phyloP scores from a whole-genome alignment of 2,888 invertebrate genomes.

The Cerceris rybyensis region DNA sequence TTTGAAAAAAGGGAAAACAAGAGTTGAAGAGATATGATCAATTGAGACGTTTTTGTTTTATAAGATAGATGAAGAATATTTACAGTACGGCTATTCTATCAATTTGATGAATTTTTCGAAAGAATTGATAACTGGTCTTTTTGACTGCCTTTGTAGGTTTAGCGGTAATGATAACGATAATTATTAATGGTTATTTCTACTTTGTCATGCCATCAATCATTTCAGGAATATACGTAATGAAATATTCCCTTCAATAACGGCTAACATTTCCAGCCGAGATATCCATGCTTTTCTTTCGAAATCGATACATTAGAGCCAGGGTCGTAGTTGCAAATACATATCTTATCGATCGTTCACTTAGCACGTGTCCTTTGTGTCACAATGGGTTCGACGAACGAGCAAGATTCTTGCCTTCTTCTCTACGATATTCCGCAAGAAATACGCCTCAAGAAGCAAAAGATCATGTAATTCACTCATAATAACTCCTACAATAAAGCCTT shows the following conservation, averaged over 20 bases:
- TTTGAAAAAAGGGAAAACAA: no score
- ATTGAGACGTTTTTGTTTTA: no score
- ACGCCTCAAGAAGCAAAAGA: neutral
- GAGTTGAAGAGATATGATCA: no score
- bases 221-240: neutral
- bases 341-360: slow-evolving; percentile 11
- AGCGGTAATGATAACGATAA: no score
- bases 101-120: no score
- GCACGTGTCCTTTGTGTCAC: slow-evolving; percentile 4
- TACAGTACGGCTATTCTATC: no score
- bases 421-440: neutral
- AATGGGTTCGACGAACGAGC: slow-evolving; percentile 26
- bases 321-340: neutral
- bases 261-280: neutral
- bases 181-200: no score
- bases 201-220: neutral
- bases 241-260: neutral
- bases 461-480: no score
- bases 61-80: no score
- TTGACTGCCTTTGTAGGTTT: no score
- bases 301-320: neutral
- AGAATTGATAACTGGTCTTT: no score
- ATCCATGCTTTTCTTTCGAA: neutral
- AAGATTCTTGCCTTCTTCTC: slow-evolving; percentile 12
- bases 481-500: no score